Base-by-base conservation (phyloP, 2,797 vertebrate genomes). In the Crypturellus tataupa region DNA sequence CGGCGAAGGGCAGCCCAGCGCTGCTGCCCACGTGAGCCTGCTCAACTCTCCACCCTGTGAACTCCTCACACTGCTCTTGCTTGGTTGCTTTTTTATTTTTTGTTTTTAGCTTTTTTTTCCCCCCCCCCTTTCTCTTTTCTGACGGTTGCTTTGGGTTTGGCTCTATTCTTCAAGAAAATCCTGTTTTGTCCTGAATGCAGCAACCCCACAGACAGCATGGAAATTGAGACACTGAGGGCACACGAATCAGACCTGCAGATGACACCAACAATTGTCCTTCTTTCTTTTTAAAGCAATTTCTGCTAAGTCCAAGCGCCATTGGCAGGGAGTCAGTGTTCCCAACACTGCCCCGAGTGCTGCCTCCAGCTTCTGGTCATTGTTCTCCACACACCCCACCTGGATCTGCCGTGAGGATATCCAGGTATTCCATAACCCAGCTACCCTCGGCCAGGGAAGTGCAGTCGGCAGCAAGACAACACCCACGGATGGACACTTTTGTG, bases 351-450 rank as follows among this genome's bases (percentile, higher is more conserved):
- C 91, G 65, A 95, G 72, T 79, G 77, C 71, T 81, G 81, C 95
- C 98, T 98, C 97, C 97, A 98, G 98, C 97, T 98, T 98, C 98
- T 98, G 97, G 97, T 96, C 94, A 98, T 98, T 98, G 98, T 97
- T 97, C 94, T 97, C 93, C 63, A 76, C 77, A 39, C 46, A 95
- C 96, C 92, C 93, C 94, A 96, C 97, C 97, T 98, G 97, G 97
- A 70, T 75, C 79, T 1, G 35, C 72, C 80, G 1, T 80, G 80
- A 97, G 97, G 96, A 93, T 62, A 97, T 96, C 95, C 96, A 96
- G 96, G 95, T 96, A 94, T 97, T 95, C 1, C 63, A 95, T 85
- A 51, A 51, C 73, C 17, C 60, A 73, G 90, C 84, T 6, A 89
- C 53, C 51, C 46, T 86, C 35, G 75, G 96, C 89, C 96, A 96